Evolutionary conservation across 2,113 vertebrate genomes (phyloP), one percentile per base, ranked within the genome.

Genomic region (Paramisgurnus dabryanus): DNA sequence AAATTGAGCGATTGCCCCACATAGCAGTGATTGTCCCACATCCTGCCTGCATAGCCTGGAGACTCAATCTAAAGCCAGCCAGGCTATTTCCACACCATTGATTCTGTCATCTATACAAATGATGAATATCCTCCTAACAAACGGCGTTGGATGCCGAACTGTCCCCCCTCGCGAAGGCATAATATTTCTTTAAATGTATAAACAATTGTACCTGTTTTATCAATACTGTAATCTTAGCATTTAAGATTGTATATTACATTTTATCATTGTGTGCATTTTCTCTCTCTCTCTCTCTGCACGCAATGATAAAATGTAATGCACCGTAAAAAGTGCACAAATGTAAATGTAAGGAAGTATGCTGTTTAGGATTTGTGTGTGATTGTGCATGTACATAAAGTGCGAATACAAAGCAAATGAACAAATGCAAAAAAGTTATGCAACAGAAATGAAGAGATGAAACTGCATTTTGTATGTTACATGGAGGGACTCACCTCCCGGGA

Each of bases 31-130:
- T 87, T 90, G 87, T 89, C 87, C 89, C 89, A 84, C 86, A 89
- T 91, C 90, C 90, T 90, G 89, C 88, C 86, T 87, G 87, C 84
- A 88, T 89, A 87, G 91, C 92, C 94, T 81, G 89, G 89, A 93
- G 95, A 92, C 93, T 92, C 88, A 93, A 91, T 90, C 89, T 87
- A 87, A 87, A 85, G 90, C 86, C 85, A 85, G 87, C 90, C 83
- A 84, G 88, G 89, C 93, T 91, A 93, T 94, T 94, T 95, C 92
- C 92, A 92, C 93, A 86, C 87, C 91, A 94, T 94, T 87, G 94
- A 94, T 93, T 94, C 89, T 92, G 89, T 91, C 91, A 93, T 93
- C 89, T 90, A 90, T 89, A 91, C 90, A 86, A 90, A 91, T 92
- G 91, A 94, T 92, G 79, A 87, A 90, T 93, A 93, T 90, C 88